Evolutionary conservation across 2,113 vertebrate genomes (phyloP).

Genomic region (Irena cyanogastra): DNA sequence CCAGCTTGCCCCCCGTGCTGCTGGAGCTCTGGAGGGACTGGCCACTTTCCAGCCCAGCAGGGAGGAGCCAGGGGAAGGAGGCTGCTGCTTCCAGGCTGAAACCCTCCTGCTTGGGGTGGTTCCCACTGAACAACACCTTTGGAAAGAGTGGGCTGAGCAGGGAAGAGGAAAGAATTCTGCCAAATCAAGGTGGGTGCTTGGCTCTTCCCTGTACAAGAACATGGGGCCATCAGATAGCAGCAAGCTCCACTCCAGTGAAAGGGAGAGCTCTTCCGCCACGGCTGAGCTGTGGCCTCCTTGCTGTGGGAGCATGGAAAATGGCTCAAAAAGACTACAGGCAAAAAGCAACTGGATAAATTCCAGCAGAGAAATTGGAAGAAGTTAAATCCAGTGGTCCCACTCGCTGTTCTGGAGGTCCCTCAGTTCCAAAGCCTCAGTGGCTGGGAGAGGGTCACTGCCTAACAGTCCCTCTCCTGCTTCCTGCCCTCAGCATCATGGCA

Average conservation of each 20-base stretch:
- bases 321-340: neutral
- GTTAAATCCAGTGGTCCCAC: neutral
- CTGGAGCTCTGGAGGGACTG: neutral
- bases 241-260: neutral
- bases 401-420: neutral
- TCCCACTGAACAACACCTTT: neutral
- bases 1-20: fast-evolving
- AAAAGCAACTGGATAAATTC: neutral
- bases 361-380: neutral
- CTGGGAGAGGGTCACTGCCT: neutral
- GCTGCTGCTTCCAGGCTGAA: neutral
- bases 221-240: neutral
- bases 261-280: neutral
- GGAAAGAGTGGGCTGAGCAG: neutral
- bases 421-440: neutral
- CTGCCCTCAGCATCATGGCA: neutral
- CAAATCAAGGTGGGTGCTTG: neutral
- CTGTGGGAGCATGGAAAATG: neutral
- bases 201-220: neutral
- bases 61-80: neutral
- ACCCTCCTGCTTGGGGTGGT: neutral
- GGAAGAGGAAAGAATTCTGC: neutral
- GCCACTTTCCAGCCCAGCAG: neutral
- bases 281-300: neutral
- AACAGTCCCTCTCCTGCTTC: neutral